Conservation (phyloP, 2,113 vertebrate species). For the Psettodes erumei region DNA sequence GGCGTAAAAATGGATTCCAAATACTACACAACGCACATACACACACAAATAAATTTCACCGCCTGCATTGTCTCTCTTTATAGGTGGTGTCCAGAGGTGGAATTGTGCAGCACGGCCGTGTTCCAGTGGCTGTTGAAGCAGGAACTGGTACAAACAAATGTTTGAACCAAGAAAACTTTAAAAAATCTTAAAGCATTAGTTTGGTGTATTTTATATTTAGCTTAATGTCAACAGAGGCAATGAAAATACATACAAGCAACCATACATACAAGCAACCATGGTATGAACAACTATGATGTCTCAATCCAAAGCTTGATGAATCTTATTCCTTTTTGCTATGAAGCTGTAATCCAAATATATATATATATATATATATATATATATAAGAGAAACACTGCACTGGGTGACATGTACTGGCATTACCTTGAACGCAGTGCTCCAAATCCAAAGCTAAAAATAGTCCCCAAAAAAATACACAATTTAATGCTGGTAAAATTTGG, state of each 20-base stretch:
- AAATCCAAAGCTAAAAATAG: not conserved
- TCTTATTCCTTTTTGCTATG: not conserved
- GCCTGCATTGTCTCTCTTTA: not conserved
- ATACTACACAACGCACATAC: no score
- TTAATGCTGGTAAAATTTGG: not conserved
- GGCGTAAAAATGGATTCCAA: not conserved
- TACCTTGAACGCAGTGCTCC: not conserved
- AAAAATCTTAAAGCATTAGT: not conserved
- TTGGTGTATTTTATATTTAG: not conserved
- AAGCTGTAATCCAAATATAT: not conserved
- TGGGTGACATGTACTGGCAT: not conserved
- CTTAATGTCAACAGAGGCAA: not conserved
- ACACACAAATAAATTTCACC: not conserved
- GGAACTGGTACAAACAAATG: slow-evolving; percentile 65
- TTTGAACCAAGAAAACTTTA: not conserved
- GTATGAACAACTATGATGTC: no score
- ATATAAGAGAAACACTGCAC: no score
- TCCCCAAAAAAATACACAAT: no score
- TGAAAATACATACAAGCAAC: no score
- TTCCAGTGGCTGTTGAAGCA: slow-evolving; percentile 53
- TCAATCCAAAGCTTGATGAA: not conserved
- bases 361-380: no score
- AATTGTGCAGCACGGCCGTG: slow-evolving; percentile 59
- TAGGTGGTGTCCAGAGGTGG: slow-evolving; percentile 81
- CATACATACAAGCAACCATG: no score